Evolutionary conservation across 2,113 vertebrate genomes (phyloP).

Genomic region (Amblyopsis rosae): DNA sequence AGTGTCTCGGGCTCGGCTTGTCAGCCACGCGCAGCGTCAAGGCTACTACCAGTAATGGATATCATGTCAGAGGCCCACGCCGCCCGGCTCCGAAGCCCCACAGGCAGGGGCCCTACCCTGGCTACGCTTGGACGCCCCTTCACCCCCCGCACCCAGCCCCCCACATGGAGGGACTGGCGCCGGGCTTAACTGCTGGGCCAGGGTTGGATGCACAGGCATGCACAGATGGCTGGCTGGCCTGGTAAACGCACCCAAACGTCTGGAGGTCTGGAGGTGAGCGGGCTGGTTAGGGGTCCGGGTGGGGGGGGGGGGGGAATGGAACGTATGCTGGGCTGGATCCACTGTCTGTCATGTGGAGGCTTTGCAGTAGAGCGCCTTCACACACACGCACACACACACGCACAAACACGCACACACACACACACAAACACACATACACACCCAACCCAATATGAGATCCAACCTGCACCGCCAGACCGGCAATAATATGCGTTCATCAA

Average conservation of each 20-base stretch:
- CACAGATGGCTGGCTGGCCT: constrained; percentile 64
- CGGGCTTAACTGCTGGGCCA: constrained; percentile 72
- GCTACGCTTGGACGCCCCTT: constrained; percentile 57
- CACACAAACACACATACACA: no score
- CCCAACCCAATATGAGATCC: no score
- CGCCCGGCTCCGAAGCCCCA: constrained; percentile 54
- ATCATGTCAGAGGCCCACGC: constrained; percentile 83
- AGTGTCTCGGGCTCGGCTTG: constrained; percentile 81
- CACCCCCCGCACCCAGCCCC: constrained; percentile 43
- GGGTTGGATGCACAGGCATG: constrained; percentile 65
- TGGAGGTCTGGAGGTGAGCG: constrained; percentile 27
- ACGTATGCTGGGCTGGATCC: constrained; percentile 30
- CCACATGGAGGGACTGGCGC: constrained; percentile 31
- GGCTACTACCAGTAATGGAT: constrained; percentile 89
- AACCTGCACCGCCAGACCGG: no score
- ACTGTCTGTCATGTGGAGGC: constrained; percentile 1
- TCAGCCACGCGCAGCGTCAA: constrained; percentile 82
- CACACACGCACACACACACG: constrained; percentile 4
- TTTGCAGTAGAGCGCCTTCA: neutral
- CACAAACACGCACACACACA: constrained; percentile 7
- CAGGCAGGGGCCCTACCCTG: constrained; percentile 65
- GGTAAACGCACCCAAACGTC: constrained; percentile 60
- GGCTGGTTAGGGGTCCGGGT: constrained; percentile 39
- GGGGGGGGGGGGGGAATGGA: constrained; percentile 8
- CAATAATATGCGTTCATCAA: no score